Evolutionary conservation across 2,888 invertebrate species (phyloP).

Genomic region (Xylota segnis): DNA sequence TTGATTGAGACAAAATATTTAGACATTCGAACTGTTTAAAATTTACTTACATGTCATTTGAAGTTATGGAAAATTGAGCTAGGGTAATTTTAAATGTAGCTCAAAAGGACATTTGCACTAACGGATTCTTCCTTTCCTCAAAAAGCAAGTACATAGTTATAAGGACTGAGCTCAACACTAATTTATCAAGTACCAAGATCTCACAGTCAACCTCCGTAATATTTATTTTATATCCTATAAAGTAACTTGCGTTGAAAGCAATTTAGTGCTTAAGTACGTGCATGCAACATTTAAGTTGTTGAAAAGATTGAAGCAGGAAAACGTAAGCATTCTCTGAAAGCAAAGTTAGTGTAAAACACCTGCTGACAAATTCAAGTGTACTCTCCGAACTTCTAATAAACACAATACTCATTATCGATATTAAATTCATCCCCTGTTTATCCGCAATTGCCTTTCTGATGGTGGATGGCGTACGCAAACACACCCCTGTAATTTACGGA

Average conservation of each 20-base stretch:
- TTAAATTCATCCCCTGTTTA: constrained; percentile 77
- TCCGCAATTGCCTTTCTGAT: constrained; percentile 66
- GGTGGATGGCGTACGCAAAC: constrained; percentile 51
- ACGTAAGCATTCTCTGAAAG: constrained; percentile 25
- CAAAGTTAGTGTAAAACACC: constrained; percentile 81
- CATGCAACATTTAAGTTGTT: constrained; percentile 64
- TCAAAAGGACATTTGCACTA: too few relatives aligned
- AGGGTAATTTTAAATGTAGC: too few relatives aligned
- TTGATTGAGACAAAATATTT: too few relatives aligned
- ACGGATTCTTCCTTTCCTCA: too few relatives aligned
- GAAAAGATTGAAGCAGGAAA: constrained; percentile 47
- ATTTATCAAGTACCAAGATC: constrained; percentile 47
- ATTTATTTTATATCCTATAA: constrained; percentile 43
- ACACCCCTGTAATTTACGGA: constrained; percentile 73
- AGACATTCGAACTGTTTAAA: too few relatives aligned
- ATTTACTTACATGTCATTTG: too few relatives aligned
- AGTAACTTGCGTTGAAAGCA: constrained; percentile 56
- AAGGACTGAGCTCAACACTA: constrained; percentile 22
- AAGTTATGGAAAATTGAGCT: too few relatives aligned
- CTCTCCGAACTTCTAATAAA: constrained; percentile 76
- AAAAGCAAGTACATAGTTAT: not conserved
- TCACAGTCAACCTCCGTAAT: constrained; percentile 33
- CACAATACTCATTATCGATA: constrained; percentile 77
- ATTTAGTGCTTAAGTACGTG: constrained; percentile 62
- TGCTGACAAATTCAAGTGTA: constrained; percentile 84